A percentile compares a stretch with the other conserved stretches of the same genome.
These are phyloP conservation scores for Columba janthina DNA, from an alignment of 2,113 vertebrate genomes.

Conservation along the genomic window DNA sequence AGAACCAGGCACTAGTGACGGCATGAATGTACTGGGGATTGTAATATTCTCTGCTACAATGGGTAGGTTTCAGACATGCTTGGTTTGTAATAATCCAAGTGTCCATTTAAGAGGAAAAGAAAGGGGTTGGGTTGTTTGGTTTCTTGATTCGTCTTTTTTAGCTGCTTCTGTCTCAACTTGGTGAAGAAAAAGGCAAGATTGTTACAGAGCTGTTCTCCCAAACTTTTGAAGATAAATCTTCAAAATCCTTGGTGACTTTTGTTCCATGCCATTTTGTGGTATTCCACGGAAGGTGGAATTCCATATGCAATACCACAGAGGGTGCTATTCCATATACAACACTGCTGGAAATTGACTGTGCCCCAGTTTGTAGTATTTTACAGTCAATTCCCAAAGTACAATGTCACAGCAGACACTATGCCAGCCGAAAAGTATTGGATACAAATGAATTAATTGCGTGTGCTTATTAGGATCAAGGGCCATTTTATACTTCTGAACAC, in stretches of 20 bases:
- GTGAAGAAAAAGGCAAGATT: background rate
- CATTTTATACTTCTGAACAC: background rate
- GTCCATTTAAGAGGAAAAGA: background rate
- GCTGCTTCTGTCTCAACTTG: background rate
- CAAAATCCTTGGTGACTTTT: background rate
- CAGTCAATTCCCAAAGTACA: background rate
- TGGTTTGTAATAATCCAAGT: background rate
- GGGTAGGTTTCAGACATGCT: slow-evolving; percentile 77
- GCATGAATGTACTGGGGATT: slow-evolving; percentile 98
- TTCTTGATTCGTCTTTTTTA: background rate
- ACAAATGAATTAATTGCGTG: background rate
- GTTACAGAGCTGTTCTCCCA: background rate
- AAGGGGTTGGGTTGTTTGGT: background rate
- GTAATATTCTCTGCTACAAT: slow-evolving; percentile 98
- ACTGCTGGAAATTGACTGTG: background rate
- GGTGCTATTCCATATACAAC: background rate
- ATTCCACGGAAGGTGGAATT: too few species aligned
- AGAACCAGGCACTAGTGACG: slow-evolving; percentile 90
- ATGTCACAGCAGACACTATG: background rate
- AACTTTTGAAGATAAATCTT: too few species aligned
- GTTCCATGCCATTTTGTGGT: background rate
- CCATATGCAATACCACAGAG: background rate
- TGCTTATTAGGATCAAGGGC: background rate
- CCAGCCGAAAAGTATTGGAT: background rate
- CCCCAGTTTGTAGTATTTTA: background rate